phyloP scores from a whole-genome alignment of 2,888 invertebrate genomes.

The Drosophila peninsularis region DNA sequence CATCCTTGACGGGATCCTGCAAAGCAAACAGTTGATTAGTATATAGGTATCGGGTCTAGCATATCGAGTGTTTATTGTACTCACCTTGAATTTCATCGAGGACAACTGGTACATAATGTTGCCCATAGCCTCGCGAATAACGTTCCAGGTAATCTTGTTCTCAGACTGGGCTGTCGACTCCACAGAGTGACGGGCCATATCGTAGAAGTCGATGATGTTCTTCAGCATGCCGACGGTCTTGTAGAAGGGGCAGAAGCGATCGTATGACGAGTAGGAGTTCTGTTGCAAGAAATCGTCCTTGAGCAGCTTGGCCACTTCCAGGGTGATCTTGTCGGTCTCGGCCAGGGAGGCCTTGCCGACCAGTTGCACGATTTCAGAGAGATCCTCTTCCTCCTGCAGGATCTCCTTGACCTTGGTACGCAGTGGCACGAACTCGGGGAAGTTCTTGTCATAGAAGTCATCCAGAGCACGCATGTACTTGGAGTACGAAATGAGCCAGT shows the following conservation, averaged over 20 bases:
- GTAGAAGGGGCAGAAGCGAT: slow-evolving; percentile 99
- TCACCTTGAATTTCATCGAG: slow-evolving; percentile 98
- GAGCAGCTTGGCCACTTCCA: slow-evolving; percentile 98
- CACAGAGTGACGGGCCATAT: slow-evolving; percentile 98
- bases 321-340: slow-evolving; percentile 99
- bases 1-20: slow-evolving; percentile 98
- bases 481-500: slow-evolving; percentile 99
- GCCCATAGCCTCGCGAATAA: slow-evolving; percentile 98
- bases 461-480: slow-evolving; percentile 99
- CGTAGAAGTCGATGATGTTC: slow-evolving; percentile 99
- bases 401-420: slow-evolving; percentile 98
- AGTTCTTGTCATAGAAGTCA: slow-evolving; percentile 99
- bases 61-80: slow-evolving; percentile 29
- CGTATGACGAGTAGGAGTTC: slow-evolving; percentile 98
- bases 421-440: slow-evolving; percentile 97
- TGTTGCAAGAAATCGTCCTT: slow-evolving; percentile 99
- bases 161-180: slow-evolving; percentile 99
- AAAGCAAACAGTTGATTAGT: background rate
- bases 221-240: slow-evolving; percentile 99
- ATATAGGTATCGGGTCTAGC: rapidly evolving
- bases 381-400: slow-evolving; percentile 98
- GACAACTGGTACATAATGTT: slow-evolving; percentile 98
- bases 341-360: slow-evolving; percentile 99
- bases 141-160: slow-evolving; percentile 99
- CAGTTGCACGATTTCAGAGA: slow-evolving; percentile 99